Percentiles rank a stretch among this genome's conserved stretches.
phyloP scores from a whole-genome alignment of 1,140 invertebrate genomes.

The Adoxophyes honmai region DNA sequence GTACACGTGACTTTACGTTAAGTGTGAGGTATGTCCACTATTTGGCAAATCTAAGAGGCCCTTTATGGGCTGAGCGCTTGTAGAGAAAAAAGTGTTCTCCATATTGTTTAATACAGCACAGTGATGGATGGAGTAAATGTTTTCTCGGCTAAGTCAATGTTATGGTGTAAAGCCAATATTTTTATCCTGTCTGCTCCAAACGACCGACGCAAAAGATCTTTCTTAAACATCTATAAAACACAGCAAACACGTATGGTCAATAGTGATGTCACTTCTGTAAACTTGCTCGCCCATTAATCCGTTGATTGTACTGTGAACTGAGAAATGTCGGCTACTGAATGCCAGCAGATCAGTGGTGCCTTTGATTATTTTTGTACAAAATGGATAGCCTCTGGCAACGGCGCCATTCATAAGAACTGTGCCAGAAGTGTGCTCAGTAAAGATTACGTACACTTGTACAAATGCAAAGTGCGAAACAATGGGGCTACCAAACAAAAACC shows the following conservation, averaged over 20 bases:
- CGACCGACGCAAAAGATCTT: neutral
- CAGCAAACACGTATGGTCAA: conserved; percentile 4
- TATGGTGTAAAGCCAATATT: conserved; percentile 1
- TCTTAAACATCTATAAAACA: neutral
- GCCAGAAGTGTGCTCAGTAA: neutral
- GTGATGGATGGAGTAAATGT: neutral
- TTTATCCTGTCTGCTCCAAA: neutral
- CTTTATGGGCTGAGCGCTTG: neutral
- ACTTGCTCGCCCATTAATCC: neutral
- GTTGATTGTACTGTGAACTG: no score
- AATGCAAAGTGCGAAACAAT: neutral
- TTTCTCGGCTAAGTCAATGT: neutral
- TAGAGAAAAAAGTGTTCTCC: neutral
- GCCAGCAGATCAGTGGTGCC: no score
- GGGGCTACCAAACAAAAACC: conserved; percentile 1
- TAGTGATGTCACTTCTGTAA: conserved; percentile 8
- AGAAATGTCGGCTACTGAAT: neutral
- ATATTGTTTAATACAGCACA: neutral
- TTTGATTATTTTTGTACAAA: no score
- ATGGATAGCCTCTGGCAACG: no score
- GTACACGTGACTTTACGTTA: no score
- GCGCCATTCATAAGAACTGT: neutral
- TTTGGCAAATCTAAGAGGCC: neutral
- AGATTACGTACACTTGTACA: conserved; percentile 4
- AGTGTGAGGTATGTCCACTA: no score